Evolutionary conservation across 2,888 invertebrate species (phyloP).

Genomic region (Aricia artaxerxes): DNA sequence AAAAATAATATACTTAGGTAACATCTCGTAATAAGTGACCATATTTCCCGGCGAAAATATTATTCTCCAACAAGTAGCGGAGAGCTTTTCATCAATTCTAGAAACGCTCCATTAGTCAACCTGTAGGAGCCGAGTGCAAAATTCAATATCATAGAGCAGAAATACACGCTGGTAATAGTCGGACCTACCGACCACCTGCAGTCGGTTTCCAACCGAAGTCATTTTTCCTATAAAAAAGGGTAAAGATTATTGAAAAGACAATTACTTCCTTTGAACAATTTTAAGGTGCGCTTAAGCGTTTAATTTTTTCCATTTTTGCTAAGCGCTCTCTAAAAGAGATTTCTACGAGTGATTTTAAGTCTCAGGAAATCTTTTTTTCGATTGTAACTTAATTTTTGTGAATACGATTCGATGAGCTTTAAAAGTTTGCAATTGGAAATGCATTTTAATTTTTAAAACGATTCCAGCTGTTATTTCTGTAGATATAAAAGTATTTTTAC

Average conservation of each 20-base stretch:
- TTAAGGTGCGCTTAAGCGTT: constrained; percentile 25
- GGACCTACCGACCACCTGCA: background rate
- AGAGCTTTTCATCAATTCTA: constrained; percentile 31
- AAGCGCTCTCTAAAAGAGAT: constrained; percentile 22
- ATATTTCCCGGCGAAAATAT: constrained; percentile 26
- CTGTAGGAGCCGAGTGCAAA: constrained; percentile 23
- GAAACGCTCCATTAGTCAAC: constrained; percentile 30
- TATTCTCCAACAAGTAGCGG: constrained; percentile 28
- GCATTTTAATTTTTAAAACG: constrained; percentile 1
- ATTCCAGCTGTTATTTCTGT: background rate
- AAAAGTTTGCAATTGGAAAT: constrained; percentile 17
- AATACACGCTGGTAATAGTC: constrained; percentile 4
- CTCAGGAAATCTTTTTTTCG: constrained; percentile 6
- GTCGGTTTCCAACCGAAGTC: background rate
- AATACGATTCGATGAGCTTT: background rate
- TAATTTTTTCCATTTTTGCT: constrained; percentile 19
- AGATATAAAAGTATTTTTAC: too few relatives aligned
- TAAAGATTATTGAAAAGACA: constrained; percentile 27
- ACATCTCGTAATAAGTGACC: background rate
- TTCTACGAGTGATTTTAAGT: constrained; percentile 26
- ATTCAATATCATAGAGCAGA: constrained; percentile 29
- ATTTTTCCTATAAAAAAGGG: constrained; percentile 18
- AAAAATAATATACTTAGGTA: background rate
- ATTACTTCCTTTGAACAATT: constrained; percentile 30
- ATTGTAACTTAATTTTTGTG: background rate